Evolutionary conservation across 2,888 invertebrate genomes (phyloP).

Genomic region (Leptinotarsa haldemani): DNA sequence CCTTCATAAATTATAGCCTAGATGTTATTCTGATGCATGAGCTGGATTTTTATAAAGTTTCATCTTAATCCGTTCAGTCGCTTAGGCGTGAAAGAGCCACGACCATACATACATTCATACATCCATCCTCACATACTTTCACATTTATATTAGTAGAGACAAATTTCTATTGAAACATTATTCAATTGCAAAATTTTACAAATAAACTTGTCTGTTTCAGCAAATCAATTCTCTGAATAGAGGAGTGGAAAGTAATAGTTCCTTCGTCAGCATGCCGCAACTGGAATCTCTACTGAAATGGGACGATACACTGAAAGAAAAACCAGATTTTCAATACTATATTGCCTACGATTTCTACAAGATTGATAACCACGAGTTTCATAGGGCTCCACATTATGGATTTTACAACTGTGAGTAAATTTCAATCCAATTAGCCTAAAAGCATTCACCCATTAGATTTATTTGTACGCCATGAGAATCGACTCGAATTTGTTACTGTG

Average conservation of each 20-base stretch:
- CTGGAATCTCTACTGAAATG: constrained; percentile 72
- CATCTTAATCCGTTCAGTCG: too few species aligned
- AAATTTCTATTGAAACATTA: neutral
- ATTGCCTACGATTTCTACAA: constrained; percentile 89
- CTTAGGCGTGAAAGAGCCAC: too few species aligned
- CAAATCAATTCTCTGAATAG: constrained; percentile 86
- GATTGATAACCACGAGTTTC: constrained; percentile 84
- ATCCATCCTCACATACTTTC: too few species aligned
- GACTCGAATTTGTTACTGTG: neutral
- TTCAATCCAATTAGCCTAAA: constrained; percentile 18
- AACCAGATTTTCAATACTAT: constrained; percentile 85
- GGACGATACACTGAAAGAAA: constrained; percentile 71
- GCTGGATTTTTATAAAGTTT: too few species aligned
- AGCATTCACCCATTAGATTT: constrained; percentile 4
- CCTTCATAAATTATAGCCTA: too few species aligned
- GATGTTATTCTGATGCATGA: too few species aligned
- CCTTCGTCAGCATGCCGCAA: constrained; percentile 72
- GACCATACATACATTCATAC: too few species aligned
- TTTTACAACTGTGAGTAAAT: constrained; percentile 74
- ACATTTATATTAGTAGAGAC: too few species aligned
- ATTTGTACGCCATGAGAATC: constrained; percentile 1
- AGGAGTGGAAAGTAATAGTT: constrained; percentile 74
- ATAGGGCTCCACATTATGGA: constrained; percentile 79
- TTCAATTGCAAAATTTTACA: neutral
- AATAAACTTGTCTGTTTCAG: constrained; percentile 63